Base-by-base conservation (phyloP, 2,797 vertebrate genomes). In the Pangasius krempfi region DNA sequence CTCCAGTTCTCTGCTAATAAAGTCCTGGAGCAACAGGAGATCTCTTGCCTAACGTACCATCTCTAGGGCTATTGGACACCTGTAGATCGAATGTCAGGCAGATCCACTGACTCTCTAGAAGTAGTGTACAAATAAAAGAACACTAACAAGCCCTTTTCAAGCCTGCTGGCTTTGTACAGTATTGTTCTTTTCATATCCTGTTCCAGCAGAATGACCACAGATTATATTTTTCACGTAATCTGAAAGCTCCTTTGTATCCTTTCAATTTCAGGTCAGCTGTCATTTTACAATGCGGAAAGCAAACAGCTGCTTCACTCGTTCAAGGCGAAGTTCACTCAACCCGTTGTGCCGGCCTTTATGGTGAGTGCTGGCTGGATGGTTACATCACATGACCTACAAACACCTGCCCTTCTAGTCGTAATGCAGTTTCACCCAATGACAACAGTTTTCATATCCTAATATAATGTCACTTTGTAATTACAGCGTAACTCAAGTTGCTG, bases 341-440 rank as follows among this genome's bases (percentile, higher is more conserved):
- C 98, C 0, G 94, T 99, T 16, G 85, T 98, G 50, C 98, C 98
- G 13, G 98, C 97, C 80, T 99, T 99, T 92, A 98, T 97, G 93
- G 98, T 98, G 91, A 97, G 97, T 97, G 22, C 9, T 0, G 5
- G 30, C 58, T 37, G 30, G 30, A 37, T 1, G 78, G 3, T 58
- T 58, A 44, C 10, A 3, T 84, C 64, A 84, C 64, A 54, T 33
- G 18, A 70, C 4, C 30, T 70, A 1, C 18, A 25, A 25, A 25
- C 47, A 33, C 64, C 30, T 27, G 3, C 47, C 83, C 44, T 37
- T 52, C 1, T 6, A 20, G 40, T 30, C 4, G 16, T 37, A 25
- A 22, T 33, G 30, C 52, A 37, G 30, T 82, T 82, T 62, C n/a
- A 37, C n/a, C 7, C 52, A 56, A 4, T 56, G 56, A 62, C 37